A percentile compares a stretch with the other conserved stretches of the same genome.
phyloP scores from a whole-genome alignment of 2,888 invertebrate species.

The Globia sparganii region DNA sequence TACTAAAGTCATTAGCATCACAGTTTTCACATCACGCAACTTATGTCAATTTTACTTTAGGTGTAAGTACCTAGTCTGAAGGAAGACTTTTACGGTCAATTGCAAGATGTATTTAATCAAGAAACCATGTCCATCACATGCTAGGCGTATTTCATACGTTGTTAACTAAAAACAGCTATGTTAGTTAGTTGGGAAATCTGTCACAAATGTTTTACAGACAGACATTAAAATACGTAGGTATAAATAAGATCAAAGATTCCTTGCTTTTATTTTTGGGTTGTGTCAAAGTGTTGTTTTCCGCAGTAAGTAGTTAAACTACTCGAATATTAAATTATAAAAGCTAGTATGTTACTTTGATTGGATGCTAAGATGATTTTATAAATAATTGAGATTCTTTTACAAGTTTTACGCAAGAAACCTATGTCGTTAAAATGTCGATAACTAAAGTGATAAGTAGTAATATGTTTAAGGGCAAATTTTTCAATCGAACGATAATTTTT shows the following conservation, averaged over 20 bases:
- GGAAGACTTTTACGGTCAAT: slow-evolving; percentile 24
- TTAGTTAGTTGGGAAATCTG: slow-evolving; percentile 18
- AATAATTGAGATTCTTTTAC: background rate
- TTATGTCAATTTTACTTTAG: background rate
- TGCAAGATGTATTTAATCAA: slow-evolving; percentile 67
- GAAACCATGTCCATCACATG: slow-evolving; percentile 69
- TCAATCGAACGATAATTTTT: too few relatives aligned
- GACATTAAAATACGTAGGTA: slow-evolving; percentile 16
- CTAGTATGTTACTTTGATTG: background rate
- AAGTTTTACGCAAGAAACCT: background rate
- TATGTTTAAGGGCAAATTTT: too few relatives aligned
- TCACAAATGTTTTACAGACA: slow-evolving; percentile 30
- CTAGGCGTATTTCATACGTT: slow-evolving; percentile 66
- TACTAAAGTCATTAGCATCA: background rate
- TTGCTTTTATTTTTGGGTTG: slow-evolving; percentile 21
- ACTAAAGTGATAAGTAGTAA: background rate
- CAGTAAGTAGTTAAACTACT: background rate
- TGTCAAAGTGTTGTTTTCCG: background rate
- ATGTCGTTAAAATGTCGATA: background rate
- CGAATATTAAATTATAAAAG: background rate
- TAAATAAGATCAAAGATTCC: slow-evolving; percentile 24
- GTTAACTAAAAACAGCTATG: slow-evolving; percentile 44
- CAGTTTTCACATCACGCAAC: background rate
- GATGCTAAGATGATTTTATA: background rate
- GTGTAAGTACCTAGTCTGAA: background rate